These are phyloP conservation scores for Calephelis perditalis DNA, from an alignment of 2,888 invertebrate species.

Conservation along the genomic window DNA sequence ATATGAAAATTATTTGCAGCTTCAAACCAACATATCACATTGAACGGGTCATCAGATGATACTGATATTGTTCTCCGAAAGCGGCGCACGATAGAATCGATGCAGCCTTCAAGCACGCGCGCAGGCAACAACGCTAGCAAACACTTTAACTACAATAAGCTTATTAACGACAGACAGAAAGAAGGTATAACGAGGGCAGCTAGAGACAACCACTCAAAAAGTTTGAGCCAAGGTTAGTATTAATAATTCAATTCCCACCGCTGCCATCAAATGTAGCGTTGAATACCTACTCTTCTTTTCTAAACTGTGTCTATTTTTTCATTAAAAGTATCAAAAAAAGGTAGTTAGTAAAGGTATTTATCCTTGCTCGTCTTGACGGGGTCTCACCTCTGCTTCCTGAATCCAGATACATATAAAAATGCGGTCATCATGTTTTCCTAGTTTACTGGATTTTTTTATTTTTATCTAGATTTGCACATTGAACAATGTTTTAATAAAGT, in stretches of 20 bases:
- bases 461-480: too few relatives aligned
- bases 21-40: conserved; percentile 24
- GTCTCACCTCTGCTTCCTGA: too few relatives aligned
- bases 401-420: too few relatives aligned
- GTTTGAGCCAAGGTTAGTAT: conserved; percentile 52
- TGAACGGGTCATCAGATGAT: conserved; percentile 46
- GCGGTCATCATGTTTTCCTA: too few relatives aligned
- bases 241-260: not conserved
- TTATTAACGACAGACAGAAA: conserved; percentile 82
- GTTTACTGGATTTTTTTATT: too few relatives aligned
- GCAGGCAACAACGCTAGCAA: conserved; percentile 69
- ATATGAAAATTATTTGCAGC: conserved; percentile 22
- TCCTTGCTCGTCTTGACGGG: too few relatives aligned
- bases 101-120: conserved; percentile 56
- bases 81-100: conserved; percentile 65
- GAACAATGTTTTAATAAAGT: too few relatives aligned
- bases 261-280: too few relatives aligned
- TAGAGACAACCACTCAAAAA: conserved; percentile 53
- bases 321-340: too few relatives aligned
- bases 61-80: conserved; percentile 50
- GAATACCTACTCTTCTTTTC: too few relatives aligned
- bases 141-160: conserved; percentile 90
- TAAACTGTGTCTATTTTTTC: too few relatives aligned
- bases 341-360: too few relatives aligned
- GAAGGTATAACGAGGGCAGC: conserved; percentile 40